phyloP scores from a whole-genome alignment of 2,113 vertebrate species.

The Phrynosoma platyrhinos region DNA sequence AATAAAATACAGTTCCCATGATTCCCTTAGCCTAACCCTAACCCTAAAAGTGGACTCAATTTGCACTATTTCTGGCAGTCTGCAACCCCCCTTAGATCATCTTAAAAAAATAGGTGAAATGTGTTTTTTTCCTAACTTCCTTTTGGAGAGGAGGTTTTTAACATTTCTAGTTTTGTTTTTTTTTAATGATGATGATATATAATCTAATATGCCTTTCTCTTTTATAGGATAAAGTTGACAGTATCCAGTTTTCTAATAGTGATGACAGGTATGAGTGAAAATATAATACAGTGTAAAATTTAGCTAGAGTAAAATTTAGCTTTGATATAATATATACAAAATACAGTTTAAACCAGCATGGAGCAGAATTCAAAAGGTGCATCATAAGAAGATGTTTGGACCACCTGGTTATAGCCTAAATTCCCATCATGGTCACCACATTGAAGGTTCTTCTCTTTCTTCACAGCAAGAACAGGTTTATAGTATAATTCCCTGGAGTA shows the following conservation, averaged over 20 bases:
- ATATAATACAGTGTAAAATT: neutral
- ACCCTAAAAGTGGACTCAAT: no score
- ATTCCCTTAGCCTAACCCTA: no score
- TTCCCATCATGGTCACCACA: neutral
- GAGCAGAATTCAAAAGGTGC: neutral
- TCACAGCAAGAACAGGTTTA: neutral
- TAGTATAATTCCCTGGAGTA: neutral
- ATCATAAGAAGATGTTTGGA: neutral
- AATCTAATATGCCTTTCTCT: slow-evolving; percentile 5
- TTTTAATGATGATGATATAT: neutral
- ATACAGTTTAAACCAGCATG: neutral
- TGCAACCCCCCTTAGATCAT: no score
- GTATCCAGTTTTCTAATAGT: slow-evolving; percentile 94
- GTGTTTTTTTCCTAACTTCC: neutral
- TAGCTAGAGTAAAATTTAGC: neutral
- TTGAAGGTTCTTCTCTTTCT: neutral
- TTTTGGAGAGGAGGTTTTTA: neutral
- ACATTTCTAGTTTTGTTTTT: neutral
- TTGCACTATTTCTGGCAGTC: no score
- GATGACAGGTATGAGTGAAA: slow-evolving; percentile 86
- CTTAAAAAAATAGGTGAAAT: no score
- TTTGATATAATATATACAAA: neutral
- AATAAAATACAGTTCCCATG: no score
- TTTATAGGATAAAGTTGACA: slow-evolving; percentile 96
- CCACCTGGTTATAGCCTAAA: neutral